Evolutionary conservation across 2,113 vertebrate genomes (phyloP).

Genomic region (Carassius gibelio): DNA sequence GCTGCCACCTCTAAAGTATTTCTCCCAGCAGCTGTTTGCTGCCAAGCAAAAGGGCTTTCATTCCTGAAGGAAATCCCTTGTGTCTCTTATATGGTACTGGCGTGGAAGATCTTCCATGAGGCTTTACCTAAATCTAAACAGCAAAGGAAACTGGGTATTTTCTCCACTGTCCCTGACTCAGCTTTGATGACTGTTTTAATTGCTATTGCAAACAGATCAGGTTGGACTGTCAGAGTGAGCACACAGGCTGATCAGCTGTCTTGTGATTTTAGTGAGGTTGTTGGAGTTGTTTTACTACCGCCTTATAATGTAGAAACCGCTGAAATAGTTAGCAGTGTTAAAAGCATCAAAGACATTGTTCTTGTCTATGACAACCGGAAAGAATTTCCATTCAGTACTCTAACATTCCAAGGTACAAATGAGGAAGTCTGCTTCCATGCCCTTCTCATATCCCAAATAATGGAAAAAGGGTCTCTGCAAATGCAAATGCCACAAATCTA

Average conservation of each 20-base stretch:
- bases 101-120: slow-evolving; percentile 78
- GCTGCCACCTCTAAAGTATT: slow-evolving; percentile 72
- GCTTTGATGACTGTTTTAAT: slow-evolving; percentile 76
- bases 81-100: slow-evolving; percentile 80
- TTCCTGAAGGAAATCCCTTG: slow-evolving; percentile 78
- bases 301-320: slow-evolving; percentile 65
- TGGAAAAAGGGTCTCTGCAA: slow-evolving; percentile 77
- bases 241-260: background rate
- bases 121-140: slow-evolving; percentile 70
- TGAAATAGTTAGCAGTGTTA: slow-evolving; percentile 64
- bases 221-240: slow-evolving; percentile 73
- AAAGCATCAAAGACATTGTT: slow-evolving; percentile 71
- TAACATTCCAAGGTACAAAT: slow-evolving; percentile 56
- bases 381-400: slow-evolving; percentile 52
- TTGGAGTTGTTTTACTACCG: slow-evolving; percentile 71
- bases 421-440: slow-evolving; percentile 73
- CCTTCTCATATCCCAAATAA: slow-evolving; percentile 64
- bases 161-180: slow-evolving; percentile 74
- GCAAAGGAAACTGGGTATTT: slow-evolving; percentile 70
- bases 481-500: slow-evolving; percentile 66
- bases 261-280: slow-evolving; percentile 4
- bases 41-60: slow-evolving; percentile 73
- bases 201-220: slow-evolving; percentile 69
- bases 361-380: slow-evolving; percentile 70
- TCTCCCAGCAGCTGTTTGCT: slow-evolving; percentile 78